Evolutionary conservation across 2,113 vertebrate species (phyloP).

Genomic region (Plecotus auritus): DNA sequence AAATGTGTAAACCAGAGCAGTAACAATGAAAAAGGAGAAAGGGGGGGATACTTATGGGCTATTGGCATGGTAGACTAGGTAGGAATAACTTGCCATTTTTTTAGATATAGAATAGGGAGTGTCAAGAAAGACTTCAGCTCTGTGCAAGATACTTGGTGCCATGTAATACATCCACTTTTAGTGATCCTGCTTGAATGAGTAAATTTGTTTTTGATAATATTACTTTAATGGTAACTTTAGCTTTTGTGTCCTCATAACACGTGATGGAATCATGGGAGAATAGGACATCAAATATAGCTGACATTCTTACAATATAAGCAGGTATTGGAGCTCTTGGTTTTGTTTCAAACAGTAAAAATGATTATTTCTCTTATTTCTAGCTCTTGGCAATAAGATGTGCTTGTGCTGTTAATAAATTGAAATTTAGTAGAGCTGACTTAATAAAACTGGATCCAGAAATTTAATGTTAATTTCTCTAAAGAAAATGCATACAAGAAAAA

Average conservation of each 20-base stretch:
- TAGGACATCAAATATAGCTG: not conserved
- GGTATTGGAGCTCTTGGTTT: not conserved
- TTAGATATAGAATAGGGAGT: not conserved
- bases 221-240: not conserved
- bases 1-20: not conserved
- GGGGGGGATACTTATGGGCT: not conserved
- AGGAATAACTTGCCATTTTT: not conserved
- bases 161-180: not conserved
- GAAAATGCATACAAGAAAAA: not conserved
- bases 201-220: not conserved
- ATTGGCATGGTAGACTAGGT: not conserved
- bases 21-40: not conserved
- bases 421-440: not conserved
- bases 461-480: not conserved
- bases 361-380: not conserved
- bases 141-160: not conserved
- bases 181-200: not conserved
- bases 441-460: not conserved
- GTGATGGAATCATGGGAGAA: not conserved
- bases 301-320: not conserved
- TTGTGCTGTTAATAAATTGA: conserved; percentile 5
- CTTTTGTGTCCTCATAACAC: not conserved
- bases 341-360: not conserved
- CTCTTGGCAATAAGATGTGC: not conserved
- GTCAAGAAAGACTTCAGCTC: not conserved